Percentiles rank a stretch among this genome's conserved stretches.
phyloP scores from a whole-genome alignment of 2,888 invertebrate genomes.

The Neuroscelio doddi region DNA sequence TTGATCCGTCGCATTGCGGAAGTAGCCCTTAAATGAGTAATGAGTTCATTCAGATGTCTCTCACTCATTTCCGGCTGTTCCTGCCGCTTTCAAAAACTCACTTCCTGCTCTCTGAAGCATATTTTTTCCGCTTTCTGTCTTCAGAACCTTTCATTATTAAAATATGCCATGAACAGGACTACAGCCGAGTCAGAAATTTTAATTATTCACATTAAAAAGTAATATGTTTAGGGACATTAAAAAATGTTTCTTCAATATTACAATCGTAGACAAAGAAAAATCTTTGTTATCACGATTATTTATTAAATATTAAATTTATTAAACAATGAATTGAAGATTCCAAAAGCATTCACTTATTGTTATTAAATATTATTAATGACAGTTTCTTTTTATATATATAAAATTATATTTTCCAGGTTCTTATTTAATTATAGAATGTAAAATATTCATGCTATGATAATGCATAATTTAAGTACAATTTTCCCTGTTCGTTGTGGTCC shows the following conservation, averaged over 20 bases:
- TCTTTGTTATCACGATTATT: too few species aligned
- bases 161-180: constrained; percentile 43
- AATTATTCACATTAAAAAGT: constrained; percentile 21
- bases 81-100: constrained; percentile 49
- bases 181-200: constrained; percentile 36
- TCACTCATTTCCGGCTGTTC: constrained; percentile 62
- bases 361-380: too few species aligned
- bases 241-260: too few species aligned
- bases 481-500: constrained; percentile 21
- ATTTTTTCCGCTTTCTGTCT: constrained; percentile 48
- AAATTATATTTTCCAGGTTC: too few species aligned
- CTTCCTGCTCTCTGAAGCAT: constrained; percentile 54
- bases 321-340: too few species aligned
- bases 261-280: too few species aligned
- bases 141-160: constrained; percentile 57
- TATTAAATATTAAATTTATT: too few species aligned
- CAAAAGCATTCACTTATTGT: too few species aligned
- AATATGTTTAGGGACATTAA: too few species aligned
- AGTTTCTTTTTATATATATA: too few species aligned
- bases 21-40: constrained; percentile 64
- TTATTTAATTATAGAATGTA: too few species aligned
- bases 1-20: constrained; percentile 51
- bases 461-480: constrained; percentile 20
- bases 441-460: background rate
- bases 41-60: constrained; percentile 62